Evolutionary conservation across 2,113 vertebrate genomes (phyloP), one percentile per base, ranked within the genome.

Genomic region (Embiotoca jacksoni): DNA sequence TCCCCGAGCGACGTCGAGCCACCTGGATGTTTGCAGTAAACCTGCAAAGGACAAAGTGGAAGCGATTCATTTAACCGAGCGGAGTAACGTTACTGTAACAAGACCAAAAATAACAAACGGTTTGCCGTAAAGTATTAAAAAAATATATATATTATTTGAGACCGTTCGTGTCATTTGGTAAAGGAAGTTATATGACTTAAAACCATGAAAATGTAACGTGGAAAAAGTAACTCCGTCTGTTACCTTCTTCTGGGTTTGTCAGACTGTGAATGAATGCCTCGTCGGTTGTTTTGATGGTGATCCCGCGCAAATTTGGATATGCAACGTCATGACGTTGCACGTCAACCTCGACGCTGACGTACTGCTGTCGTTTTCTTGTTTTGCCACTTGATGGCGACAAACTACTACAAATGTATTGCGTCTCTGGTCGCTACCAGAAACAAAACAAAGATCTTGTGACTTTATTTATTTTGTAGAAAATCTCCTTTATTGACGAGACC

Each of bases 301-400:
- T 7, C 88, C 92, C 92, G 92, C 92, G 89, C 88, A 91, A 93
- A 93, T 90, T 92, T 71, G 52, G 53, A 80, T 58, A 0, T n/a
- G 3, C 1, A 23, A 11, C 92, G 90, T 91, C 70, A 80, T 70
- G 54, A 84, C 91, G 88, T 84, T n/a, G 1, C 14, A 16, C 71
- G 79, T 78, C 41, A 0, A 4, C 3, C 8, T 11, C 6, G 14
- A 65, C 49, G 56, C 2, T 0, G 14, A 46, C 37, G 31, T 11
- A 0, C 2, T 3, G 0, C 0, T 87, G 85, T 41, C 3, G 23
- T 82, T 68, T 1, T 0, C 5, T 0, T 0, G 0, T 41, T 52
- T 13, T 2, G 16, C 68, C 90, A 71, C 86, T 41, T 47, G 91
- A 74, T 85, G 89, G 80, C 75, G 84, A 67, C 88, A 88, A 63